phyloP scores from a whole-genome alignment of 2,888 invertebrate genomes.

The Thymelicus sylvestris region DNA sequence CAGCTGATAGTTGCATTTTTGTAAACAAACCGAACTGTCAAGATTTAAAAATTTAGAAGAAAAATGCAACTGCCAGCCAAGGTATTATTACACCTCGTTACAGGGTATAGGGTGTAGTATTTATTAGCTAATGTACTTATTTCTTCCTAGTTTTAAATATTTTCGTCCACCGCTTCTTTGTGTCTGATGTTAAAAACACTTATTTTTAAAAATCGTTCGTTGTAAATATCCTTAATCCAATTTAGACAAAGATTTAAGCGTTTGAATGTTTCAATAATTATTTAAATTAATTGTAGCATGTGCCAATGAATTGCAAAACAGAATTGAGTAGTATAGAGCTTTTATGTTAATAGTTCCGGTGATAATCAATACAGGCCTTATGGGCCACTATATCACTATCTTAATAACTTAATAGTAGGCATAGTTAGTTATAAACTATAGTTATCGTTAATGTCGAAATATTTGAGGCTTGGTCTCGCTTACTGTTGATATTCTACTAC shows the following conservation, averaged over 20 bases:
- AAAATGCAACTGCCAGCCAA: too few species aligned
- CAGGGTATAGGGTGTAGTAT: too few species aligned
- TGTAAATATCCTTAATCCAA: conserved; percentile 25
- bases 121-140: too few species aligned
- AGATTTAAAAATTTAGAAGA: too few species aligned
- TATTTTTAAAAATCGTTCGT: conserved; percentile 3
- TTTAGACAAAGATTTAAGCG: conserved; percentile 29
- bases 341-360: conserved; percentile 34
- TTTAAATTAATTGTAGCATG: conserved; percentile 37
- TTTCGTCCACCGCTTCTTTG: too few species aligned
- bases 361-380: conserved; percentile 33
- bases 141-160: too few species aligned
- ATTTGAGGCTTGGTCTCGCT: not conserved
- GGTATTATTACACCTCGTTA: too few species aligned
- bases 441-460: conserved; percentile 22
- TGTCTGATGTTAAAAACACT: not conserved
- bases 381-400: conserved; percentile 29
- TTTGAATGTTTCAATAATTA: conserved; percentile 30
- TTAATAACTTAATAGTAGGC: conserved; percentile 32
- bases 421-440: conserved; percentile 19
- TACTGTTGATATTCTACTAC: too few species aligned
- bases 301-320: conserved; percentile 36
- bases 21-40: too few species aligned
- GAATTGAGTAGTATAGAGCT: conserved; percentile 24
- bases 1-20: too few species aligned